Percentiles rank a stretch among this genome's conserved stretches.
phyloP scores from a whole-genome alignment of 2,113 vertebrate species.

The Cheilinus undulatus region DNA sequence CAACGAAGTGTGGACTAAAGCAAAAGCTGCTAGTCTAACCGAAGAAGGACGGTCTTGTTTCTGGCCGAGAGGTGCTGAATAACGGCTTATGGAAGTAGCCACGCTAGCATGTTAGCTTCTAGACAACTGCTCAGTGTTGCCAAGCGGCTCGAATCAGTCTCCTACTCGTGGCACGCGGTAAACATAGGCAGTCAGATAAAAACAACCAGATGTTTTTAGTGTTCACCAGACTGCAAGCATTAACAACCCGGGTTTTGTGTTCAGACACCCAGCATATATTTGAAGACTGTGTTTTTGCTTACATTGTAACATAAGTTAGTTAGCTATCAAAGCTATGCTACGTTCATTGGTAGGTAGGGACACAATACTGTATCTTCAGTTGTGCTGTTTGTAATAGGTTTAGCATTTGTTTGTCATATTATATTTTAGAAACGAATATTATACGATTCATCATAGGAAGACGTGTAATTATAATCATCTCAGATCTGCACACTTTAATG shows the following conservation, averaged over 20 bases:
- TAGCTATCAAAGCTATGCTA: constrained; percentile 17
- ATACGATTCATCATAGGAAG: too few relatives aligned
- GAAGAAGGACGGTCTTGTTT: not conserved
- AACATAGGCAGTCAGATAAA: constrained; percentile 38
- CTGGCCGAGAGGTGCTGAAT: not conserved
- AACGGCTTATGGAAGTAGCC: constrained; percentile 35
- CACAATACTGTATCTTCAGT: not conserved
- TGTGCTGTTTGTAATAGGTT: constrained; percentile 31
- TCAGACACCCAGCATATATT: not conserved
- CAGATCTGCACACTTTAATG: not conserved
- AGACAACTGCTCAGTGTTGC: constrained; percentile 64
- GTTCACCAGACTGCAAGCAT: rapidly evolving
- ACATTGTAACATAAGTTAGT: not conserved
- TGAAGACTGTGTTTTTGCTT: not conserved
- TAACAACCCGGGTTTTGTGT: not conserved
- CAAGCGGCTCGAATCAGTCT: constrained; percentile 26
- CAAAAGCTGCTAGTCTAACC: too few relatives aligned
- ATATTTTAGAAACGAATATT: too few relatives aligned
- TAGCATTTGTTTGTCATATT: too few relatives aligned
- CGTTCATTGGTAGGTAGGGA: constrained; percentile 3
- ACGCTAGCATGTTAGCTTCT: constrained; percentile 62
- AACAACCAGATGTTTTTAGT: constrained; percentile 4
- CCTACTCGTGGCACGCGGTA: constrained; percentile 61
- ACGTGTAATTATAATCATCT: not conserved
- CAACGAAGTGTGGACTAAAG: too few relatives aligned